Evolutionary conservation across 2,888 invertebrate genomes (phyloP), one percentile per base, ranked within the genome.

Genomic region (Synergus umbraculus): DNA sequence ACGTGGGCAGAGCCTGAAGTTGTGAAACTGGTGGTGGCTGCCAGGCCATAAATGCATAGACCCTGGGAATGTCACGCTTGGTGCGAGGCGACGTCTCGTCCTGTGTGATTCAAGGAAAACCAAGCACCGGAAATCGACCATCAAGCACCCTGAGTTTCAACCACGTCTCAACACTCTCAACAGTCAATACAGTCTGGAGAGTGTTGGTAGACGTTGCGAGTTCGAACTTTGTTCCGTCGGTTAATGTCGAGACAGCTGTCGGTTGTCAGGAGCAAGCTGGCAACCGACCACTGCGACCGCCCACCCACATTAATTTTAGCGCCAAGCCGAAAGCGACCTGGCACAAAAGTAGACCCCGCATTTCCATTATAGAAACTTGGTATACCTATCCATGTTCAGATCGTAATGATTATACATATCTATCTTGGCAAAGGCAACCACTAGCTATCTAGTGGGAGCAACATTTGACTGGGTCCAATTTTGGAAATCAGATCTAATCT

Each of bases 221-320:
- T n/a, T 46, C 66, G 79, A 79, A 79, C 80, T 78, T 81, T 77
- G 82, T 87, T 86, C 86, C 82, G 82, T 83, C 80, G 84, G 66
- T 81, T 77, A 81, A 79, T 84, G 78, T 82, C 81, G 83, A 83
- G 85, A 86, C 88, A 88, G 87, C 87, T 89, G 88, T 85, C 87
- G 86, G 84, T 86, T 82, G 85, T 86, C 84, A 86, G 85, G 84
- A 84, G 84, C 86, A 83, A 87, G 86, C 86, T 86, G 88, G 88
- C 88, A 86, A 89, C 85, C 88, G 37, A 54, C 54, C 49, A 54
- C 73, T 73, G 12, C 37, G 8, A 73, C 89, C 89, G 88, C 87
- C 89, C 89, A 90, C 90, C 89, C 88, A 90, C 89, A 87, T 88
- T 90, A 90, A 89, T 90, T 90, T 90, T 90, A 90, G 90, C 87